Evolutionary conservation across 2,797 vertebrate species (phyloP).

Genomic region (Semaprochilodus insignis): DNA sequence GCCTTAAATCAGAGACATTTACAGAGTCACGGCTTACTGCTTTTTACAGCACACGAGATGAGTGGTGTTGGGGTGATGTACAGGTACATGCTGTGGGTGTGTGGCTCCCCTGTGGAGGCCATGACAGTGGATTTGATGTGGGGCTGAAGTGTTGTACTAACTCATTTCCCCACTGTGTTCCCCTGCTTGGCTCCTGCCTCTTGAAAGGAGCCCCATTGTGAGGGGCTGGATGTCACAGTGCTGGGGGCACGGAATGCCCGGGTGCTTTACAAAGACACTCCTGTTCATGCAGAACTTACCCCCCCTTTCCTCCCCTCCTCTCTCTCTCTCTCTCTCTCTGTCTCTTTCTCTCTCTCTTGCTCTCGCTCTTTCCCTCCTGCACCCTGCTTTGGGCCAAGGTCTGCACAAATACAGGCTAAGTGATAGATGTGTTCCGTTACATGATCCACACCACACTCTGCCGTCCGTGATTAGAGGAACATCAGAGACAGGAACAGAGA

Average conservation of each 20-base stretch:
- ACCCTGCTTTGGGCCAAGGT: constrained; percentile 41
- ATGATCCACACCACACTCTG: constrained; percentile 50
- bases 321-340: constrained; percentile 11
- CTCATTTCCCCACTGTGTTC: constrained; percentile 54
- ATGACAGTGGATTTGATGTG: constrained; percentile 59
- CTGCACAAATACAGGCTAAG: constrained; percentile 59
- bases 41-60: constrained; percentile 48
- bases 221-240: constrained; percentile 56
- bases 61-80: constrained; percentile 36
- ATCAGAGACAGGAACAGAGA: constrained; percentile 39
- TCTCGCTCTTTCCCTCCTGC: constrained; percentile 26
- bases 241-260: constrained; percentile 53
- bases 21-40: constrained; percentile 51
- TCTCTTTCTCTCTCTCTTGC: neutral
- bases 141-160: constrained; percentile 56
- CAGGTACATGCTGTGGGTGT: constrained; percentile 17
- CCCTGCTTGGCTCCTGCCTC: constrained; percentile 51
- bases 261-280: constrained; percentile 60
- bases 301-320: constrained; percentile 11
- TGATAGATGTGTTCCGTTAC: constrained; percentile 65
- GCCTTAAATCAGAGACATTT: constrained; percentile 54
- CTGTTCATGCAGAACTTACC: constrained; percentile 52
- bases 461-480: constrained; percentile 46
- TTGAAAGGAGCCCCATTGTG: constrained; percentile 63
- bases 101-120: constrained; percentile 49